A percentile compares a stretch with the other conserved stretches of the same genome.
phyloP scores from a whole-genome alignment of 2,888 invertebrate genomes.

The Hanleya hanleyi region DNA sequence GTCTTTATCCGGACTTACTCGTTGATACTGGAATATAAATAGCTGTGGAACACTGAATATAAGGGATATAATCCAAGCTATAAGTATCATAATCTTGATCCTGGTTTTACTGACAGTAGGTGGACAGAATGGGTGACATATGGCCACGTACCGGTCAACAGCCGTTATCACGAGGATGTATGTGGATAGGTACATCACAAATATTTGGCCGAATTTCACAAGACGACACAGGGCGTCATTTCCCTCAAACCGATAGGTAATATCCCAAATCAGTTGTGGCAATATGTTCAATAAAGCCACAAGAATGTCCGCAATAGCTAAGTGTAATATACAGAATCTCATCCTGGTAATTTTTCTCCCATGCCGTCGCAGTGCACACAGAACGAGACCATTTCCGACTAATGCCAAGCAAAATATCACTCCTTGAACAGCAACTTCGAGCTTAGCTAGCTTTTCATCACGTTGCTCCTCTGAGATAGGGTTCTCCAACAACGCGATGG shows the following conservation, averaged over 20 bases:
- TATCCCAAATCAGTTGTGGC: constrained; percentile 71
- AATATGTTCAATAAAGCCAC: constrained; percentile 81
- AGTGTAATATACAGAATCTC: constrained; percentile 81
- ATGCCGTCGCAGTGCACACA: constrained; percentile 40
- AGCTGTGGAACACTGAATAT: background rate
- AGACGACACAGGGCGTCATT: constrained; percentile 67
- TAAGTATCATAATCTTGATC: constrained; percentile 64
- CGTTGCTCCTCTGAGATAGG: too few species aligned
- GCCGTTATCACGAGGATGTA: constrained; percentile 60
- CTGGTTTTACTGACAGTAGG: constrained; percentile 69
- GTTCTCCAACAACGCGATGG: too few species aligned
- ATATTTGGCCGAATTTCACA: constrained; percentile 79
- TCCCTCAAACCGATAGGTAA: constrained; percentile 38
- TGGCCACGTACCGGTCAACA: constrained; percentile 71
- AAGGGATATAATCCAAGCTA: constrained; percentile 62
- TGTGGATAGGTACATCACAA: constrained; percentile 52
- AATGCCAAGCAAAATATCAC: constrained; percentile 41
- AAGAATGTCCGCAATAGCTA: constrained; percentile 80
- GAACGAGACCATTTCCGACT: constrained; percentile 41
- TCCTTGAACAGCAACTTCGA: constrained; percentile 40
- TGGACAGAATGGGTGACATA: constrained; percentile 78
- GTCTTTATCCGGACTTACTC: background rate
- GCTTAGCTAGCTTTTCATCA: background rate
- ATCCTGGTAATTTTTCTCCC: constrained; percentile 78
- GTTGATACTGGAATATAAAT: background rate